phyloP scores from a whole-genome alignment of 2,888 invertebrate genomes.

The Rhagium mordax region DNA sequence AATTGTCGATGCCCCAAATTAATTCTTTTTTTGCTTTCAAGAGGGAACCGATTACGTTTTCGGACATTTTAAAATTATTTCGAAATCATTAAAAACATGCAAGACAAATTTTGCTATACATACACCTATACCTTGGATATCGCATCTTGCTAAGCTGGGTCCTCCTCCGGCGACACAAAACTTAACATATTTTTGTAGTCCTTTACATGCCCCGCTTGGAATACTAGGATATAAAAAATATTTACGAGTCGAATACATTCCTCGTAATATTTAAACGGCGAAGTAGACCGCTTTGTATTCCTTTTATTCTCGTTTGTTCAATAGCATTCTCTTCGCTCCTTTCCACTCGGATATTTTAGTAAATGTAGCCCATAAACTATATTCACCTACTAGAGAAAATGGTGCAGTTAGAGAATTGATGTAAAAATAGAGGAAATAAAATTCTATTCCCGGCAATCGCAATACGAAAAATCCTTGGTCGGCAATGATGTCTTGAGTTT shows the following conservation, averaged over 20 bases:
- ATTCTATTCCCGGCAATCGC: conserved; percentile 24
- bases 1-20: no score
- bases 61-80: no score
- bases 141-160: neutral
- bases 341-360: conserved; percentile 4
- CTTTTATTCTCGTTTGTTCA: conserved; percentile 2
- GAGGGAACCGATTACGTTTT: no score
- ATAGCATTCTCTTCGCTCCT: neutral
- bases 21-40: no score
- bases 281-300: neutral
- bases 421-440: conserved; percentile 26
- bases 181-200: neutral
- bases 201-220: neutral
- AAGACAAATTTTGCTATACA: no score
- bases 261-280: neutral
- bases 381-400: conserved; percentile 30
- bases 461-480: conserved; percentile 29
- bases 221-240: neutral
- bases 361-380: conserved; percentile 32
- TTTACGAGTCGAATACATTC: neutral
- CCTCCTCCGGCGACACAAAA: neutral
- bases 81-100: no score
- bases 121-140: no score
- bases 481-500: conserved; percentile 33
- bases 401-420: conserved; percentile 21